These are phyloP conservation scores for Melipona beecheii DNA, from an alignment of 2,888 invertebrate species.

Conservation along the genomic window DNA sequence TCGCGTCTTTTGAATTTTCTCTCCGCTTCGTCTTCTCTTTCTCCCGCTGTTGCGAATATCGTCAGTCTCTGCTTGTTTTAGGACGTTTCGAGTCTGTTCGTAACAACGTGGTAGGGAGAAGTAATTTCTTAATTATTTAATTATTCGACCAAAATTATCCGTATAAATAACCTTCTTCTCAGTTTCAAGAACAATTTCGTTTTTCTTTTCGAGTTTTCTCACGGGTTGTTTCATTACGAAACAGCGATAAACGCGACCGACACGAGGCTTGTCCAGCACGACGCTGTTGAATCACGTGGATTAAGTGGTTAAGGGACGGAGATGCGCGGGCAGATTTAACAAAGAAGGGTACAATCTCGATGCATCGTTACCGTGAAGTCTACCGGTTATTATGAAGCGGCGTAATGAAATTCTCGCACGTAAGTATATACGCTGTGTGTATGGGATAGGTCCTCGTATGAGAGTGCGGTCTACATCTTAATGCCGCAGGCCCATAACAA, in stretches of 20 bases:
- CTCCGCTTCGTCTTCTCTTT: constrained; percentile 1
- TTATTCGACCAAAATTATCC: background rate
- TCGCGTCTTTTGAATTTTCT: constrained; percentile 1
- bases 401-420: constrained; percentile 79
- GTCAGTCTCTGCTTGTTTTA: no score
- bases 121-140: background rate
- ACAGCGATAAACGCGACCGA: background rate
- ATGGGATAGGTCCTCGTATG: constrained; percentile 71
- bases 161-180: background rate
- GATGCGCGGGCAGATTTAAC: constrained; percentile 69
- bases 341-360: constrained; percentile 76
- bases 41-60: background rate
- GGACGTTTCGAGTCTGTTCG: no score
- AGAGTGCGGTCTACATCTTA: constrained; percentile 81
- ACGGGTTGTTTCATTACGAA: background rate
- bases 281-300: constrained; percentile 69
- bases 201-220: background rate
- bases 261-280: background rate
- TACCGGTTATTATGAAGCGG: constrained; percentile 80
- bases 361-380: constrained; percentile 77
- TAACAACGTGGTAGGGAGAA: background rate
- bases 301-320: constrained; percentile 57
- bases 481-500: constrained; percentile 83
- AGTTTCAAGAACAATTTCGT: background rate
- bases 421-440: constrained; percentile 61